Percentiles rank a stretch among this genome's conserved stretches.
These are phyloP conservation scores for Rhyacichthys aspro DNA, from an alignment of 2,797 vertebrate species.

Conservation along the genomic window DNA sequence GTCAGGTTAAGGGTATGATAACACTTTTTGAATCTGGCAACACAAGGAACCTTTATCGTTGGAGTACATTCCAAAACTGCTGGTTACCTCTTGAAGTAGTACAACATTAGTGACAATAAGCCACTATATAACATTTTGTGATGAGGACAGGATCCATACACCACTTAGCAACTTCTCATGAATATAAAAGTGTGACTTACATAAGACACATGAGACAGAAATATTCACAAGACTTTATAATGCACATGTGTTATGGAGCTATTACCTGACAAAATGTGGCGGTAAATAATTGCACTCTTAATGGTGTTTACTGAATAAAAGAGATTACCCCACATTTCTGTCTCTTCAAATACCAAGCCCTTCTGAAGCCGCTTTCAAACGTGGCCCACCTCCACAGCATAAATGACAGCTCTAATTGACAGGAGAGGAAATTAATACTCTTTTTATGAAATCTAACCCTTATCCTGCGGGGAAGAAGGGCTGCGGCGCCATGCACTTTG, in stretches of 20 bases:
- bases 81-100: too few relatives aligned
- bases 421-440: constrained; percentile 8
- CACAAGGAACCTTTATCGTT: too few relatives aligned
- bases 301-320: neutral
- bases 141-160: too few relatives aligned
- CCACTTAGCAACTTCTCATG: too few relatives aligned
- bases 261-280: neutral
- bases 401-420: constrained; percentile 19
- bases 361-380: neutral
- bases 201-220: neutral
- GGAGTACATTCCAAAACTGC: too few relatives aligned
- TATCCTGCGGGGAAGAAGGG: neutral
- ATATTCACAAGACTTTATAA: neutral
- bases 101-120: too few relatives aligned
- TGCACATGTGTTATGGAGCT: neutral
- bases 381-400: neutral
- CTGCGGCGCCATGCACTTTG: constrained; percentile 2
- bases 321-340: neutral
- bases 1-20: too few relatives aligned
- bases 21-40: too few relatives aligned
- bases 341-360: neutral
- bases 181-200: neutral
- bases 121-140: too few relatives aligned
- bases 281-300: neutral
- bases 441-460: constrained; percentile 19